These are phyloP conservation scores for Morpho achilles DNA, from an alignment of 2,888 invertebrate genomes.

Conservation along the genomic window DNA sequence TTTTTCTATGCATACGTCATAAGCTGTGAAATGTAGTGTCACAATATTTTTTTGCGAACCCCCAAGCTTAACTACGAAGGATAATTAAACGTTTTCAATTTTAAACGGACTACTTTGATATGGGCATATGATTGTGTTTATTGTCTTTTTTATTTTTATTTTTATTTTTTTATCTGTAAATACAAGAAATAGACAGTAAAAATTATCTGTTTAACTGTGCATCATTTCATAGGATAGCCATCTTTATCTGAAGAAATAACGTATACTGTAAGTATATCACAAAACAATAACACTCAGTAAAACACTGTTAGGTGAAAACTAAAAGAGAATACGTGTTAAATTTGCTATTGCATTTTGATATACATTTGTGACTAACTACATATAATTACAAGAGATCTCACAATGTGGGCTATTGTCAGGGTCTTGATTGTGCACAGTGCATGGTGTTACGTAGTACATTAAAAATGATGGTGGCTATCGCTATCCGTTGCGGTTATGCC, in stretches of 20 bases:
- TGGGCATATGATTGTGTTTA: conserved; percentile 18
- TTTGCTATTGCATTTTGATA: conserved; percentile 50
- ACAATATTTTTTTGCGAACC: conserved; percentile 34
- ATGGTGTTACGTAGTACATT: conserved; percentile 66
- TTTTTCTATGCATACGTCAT: conserved; percentile 20
- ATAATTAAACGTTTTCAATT: conserved; percentile 20
- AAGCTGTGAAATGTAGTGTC: conserved; percentile 32
- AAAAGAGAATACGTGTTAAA: conserved; percentile 49
- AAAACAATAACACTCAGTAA: conserved; percentile 77
- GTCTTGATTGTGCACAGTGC: conserved; percentile 59
- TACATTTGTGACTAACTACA: conserved; percentile 55
- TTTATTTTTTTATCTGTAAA: conserved; percentile 66
- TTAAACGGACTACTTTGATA: conserved; percentile 17
- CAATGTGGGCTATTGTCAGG: conserved; percentile 43
- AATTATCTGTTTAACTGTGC: conserved; percentile 88
- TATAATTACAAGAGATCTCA: conserved; percentile 26
- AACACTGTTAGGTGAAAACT: conserved; percentile 75
- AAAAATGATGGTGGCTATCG: conserved; percentile 61
- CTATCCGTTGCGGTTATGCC: conserved; percentile 43
- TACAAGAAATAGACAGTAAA: conserved; percentile 81
- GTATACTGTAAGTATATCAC: conserved; percentile 79
- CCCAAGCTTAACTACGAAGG: conserved; percentile 43
- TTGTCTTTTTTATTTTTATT: conserved; percentile 25
- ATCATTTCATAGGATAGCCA: conserved; percentile 86
- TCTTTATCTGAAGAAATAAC: conserved; percentile 80